Percentiles rank a stretch among this genome's conserved stretches.
phyloP scores from a whole-genome alignment of 1,140 invertebrate species.

The Lasioglossum baleicum region DNA sequence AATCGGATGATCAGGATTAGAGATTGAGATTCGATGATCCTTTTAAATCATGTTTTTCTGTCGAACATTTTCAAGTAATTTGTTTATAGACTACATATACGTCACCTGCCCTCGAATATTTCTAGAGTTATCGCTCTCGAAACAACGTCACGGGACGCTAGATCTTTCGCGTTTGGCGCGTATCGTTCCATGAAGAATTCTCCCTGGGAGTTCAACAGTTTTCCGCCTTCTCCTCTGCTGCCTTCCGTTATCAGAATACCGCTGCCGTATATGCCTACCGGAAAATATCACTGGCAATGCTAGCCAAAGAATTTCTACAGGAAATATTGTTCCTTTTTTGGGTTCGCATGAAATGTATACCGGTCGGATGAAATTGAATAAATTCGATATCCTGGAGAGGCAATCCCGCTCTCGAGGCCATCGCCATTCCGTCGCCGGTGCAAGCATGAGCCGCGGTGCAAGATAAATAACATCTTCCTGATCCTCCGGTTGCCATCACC shows the following conservation, averaged over 20 bases:
- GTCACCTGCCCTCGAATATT: conserved; percentile 87
- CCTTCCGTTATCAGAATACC: conserved; percentile 94
- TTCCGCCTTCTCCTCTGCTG: conserved; percentile 90
- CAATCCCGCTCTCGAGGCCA: conserved; percentile 88
- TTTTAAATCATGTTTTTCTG: too few relatives aligned
- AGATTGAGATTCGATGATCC: too few relatives aligned
- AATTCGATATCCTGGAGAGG: conserved; percentile 91
- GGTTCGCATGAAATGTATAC: conserved; percentile 66
- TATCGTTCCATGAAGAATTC: conserved; percentile 94
- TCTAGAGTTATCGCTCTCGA: conserved; percentile 91
- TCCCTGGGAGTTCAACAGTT: conserved; percentile 89
- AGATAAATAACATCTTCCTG: conserved; percentile 89
- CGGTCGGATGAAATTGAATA: conserved; percentile 93
- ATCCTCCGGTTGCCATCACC: conserved; percentile 83
- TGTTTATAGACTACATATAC: background rate
- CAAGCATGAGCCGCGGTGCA: conserved; percentile 92
- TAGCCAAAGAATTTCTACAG: background rate
- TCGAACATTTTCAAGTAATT: background rate
- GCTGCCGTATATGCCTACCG: conserved; percentile 88
- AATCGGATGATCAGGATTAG: background rate
- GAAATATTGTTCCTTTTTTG: background rate
- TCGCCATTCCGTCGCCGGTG: conserved; percentile 92
- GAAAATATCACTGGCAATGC: conserved; percentile 3
- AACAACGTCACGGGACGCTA: conserved; percentile 92
- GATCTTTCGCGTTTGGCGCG: conserved; percentile 92